A percentile compares a stretch with the other conserved stretches of the same genome.
phyloP scores from a whole-genome alignment of 2,113 vertebrate genomes.

The Aspidoscelis tigris region DNA sequence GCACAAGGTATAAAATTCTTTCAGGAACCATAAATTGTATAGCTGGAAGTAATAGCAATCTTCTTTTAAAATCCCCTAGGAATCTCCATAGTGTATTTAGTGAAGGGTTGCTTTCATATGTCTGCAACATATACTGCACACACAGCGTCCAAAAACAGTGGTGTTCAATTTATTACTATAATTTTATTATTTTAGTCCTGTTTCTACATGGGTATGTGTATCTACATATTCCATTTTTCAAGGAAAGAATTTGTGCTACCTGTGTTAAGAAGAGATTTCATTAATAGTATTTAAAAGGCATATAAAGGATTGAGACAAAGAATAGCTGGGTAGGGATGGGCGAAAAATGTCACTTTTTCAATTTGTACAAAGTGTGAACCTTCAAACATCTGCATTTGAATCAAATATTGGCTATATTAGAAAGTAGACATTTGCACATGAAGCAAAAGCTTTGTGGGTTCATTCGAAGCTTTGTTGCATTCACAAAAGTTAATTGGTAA shows the following conservation, averaged over 20 bases:
- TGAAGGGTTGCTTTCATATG: constrained; percentile 63
- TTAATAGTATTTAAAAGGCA: constrained; percentile 55
- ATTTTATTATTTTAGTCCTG: neutral
- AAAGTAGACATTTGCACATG: too few relatives aligned
- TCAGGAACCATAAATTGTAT: constrained; percentile 69
- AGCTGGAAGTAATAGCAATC: constrained; percentile 72
- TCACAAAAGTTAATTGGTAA: too few relatives aligned
- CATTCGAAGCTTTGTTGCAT: too few relatives aligned
- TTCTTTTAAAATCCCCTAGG: constrained; percentile 60
- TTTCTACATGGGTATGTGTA: neutral
- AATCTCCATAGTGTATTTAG: constrained; percentile 53
- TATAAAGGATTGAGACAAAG: constrained; percentile 48
- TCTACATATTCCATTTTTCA: constrained; percentile 15
- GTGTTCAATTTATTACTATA: neutral
- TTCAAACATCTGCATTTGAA: too few relatives aligned
- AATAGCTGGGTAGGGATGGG: constrained; percentile 38
- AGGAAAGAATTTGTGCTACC: constrained; percentile 40
- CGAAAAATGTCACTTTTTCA: too few relatives aligned
- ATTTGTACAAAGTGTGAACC: too few relatives aligned
- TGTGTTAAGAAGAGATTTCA: constrained; percentile 1
- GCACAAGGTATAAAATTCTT: constrained; percentile 64
- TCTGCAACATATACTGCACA: constrained; percentile 17
- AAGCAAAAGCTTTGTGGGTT: too few relatives aligned
- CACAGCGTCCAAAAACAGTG: neutral
- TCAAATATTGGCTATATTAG: too few relatives aligned